These are phyloP conservation scores for Falcunculus frontatus DNA, from an alignment of 2,113 vertebrate genomes.

Conservation along the genomic window DNA sequence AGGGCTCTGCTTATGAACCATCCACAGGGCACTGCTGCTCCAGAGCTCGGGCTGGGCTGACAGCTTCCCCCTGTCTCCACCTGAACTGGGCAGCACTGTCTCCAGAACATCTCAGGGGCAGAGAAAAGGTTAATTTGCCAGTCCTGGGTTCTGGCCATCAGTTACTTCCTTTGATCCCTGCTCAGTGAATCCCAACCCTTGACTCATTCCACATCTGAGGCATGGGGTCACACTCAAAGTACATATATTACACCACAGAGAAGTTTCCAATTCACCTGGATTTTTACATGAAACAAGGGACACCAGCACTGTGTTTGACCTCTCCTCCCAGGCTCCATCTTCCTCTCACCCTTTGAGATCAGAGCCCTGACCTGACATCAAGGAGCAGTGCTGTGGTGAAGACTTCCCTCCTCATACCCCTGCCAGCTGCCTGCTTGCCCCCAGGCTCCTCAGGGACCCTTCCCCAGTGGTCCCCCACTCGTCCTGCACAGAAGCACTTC, in stretches of 20 bases:
- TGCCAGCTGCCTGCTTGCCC: not conserved
- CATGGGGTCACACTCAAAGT: not conserved
- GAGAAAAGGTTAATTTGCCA: not conserved
- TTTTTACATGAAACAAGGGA: not conserved
- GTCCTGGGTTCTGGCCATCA: not conserved
- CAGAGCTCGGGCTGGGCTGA: not conserved
- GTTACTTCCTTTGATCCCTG: not conserved
- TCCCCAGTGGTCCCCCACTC: rapidly evolving
- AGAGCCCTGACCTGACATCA: not conserved
- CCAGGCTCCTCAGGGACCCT: not conserved
- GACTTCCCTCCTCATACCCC: not conserved
- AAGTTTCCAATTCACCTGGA: not conserved
- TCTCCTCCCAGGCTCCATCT: not conserved
- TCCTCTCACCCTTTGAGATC: not conserved
- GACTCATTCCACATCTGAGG: not conserved
- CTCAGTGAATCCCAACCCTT: not conserved
- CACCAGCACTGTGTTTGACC: not conserved
- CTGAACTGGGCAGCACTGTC: not conserved
- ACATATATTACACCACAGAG: not conserved
- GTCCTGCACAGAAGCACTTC: not conserved
- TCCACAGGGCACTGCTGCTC: rapidly evolving
- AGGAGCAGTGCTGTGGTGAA: not conserved
- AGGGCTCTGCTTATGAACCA: not conserved
- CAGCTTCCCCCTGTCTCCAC: not conserved
- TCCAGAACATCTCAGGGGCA: not conserved